A percentile compares a stretch with the other conserved stretches of the same genome.
phyloP scores from a whole-genome alignment of 1,140 invertebrate genomes.

The Trachymyrmex cornetzi region DNA sequence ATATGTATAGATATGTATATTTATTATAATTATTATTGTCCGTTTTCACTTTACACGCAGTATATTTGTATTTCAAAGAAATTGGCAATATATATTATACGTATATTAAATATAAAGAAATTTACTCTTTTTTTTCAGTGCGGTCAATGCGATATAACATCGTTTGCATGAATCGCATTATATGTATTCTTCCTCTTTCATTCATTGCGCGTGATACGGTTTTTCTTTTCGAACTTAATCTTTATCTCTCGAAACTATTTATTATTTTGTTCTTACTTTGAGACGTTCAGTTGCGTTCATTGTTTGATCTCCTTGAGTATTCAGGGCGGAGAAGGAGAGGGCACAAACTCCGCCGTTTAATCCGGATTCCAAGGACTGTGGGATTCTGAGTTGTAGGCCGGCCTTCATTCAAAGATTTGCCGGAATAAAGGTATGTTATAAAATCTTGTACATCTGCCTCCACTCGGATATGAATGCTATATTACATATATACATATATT shows the following conservation, averaged over 20 bases:
- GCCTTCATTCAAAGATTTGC: slow-evolving; percentile 93
- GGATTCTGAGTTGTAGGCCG: slow-evolving; percentile 93
- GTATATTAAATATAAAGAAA: background rate
- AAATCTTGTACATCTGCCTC: background rate
- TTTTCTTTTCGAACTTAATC: background rate
- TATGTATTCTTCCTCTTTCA: background rate
- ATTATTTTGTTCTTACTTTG: background rate
- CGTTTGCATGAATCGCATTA: slow-evolving; percentile 4
- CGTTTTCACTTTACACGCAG: background rate
- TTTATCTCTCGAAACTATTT: slow-evolving; percentile 11
- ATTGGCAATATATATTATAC: too few relatives aligned
- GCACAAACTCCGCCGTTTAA: slow-evolving; percentile 88
- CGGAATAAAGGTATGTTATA: slow-evolving; percentile 91
- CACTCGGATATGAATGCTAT: too few relatives aligned
- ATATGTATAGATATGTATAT: background rate
- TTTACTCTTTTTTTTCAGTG: background rate
- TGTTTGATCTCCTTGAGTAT: slow-evolving; percentile 41
- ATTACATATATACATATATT: too few relatives aligned
- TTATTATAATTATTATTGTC: background rate
- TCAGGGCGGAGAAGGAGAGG: slow-evolving; percentile 88
- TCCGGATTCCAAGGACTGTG: slow-evolving; percentile 92
- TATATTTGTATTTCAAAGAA: background rate
- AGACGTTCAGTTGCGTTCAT: slow-evolving; percentile 1
- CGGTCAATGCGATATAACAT: background rate
- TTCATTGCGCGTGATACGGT: background rate